phyloP scores from a whole-genome alignment of 2,888 invertebrate genomes.

The Cantharis flavilabris region DNA sequence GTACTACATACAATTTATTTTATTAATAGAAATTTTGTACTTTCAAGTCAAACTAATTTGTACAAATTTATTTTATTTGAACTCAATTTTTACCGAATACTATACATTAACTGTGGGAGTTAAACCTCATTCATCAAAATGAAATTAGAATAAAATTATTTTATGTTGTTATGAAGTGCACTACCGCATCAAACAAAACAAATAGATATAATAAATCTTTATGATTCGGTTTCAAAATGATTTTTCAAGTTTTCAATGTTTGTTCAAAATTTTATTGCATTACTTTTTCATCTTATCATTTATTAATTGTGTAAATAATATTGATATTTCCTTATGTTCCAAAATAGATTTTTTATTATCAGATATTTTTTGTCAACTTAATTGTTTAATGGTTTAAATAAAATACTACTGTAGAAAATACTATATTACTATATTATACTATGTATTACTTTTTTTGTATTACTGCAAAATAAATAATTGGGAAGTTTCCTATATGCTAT shows the following conservation, averaged over 20 bases:
- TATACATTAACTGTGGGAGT: background rate
- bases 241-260: background rate
- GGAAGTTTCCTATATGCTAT: background rate
- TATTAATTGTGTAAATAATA: background rate
- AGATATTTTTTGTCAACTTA: too few species aligned
- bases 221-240: background rate
- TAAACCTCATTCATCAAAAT: background rate
- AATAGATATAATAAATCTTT: background rate
- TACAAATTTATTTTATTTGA: background rate
- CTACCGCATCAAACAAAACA: background rate
- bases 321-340: background rate
- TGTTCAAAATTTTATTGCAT: background rate
- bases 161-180: background rate
- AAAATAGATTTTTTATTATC: background rate
- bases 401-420: too few species aligned
- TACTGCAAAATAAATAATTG: background rate
- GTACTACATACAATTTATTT: background rate
- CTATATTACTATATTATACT: too few species aligned
- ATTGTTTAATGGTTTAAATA: too few species aligned
- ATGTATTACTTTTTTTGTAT: background rate
- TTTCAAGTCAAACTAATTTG: background rate
- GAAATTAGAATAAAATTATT: background rate
- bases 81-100: background rate
- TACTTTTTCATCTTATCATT: background rate
- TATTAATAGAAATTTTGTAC: background rate